phyloP scores from a whole-genome alignment of 2,113 vertebrate genomes.

The Albula goreensis region DNA sequence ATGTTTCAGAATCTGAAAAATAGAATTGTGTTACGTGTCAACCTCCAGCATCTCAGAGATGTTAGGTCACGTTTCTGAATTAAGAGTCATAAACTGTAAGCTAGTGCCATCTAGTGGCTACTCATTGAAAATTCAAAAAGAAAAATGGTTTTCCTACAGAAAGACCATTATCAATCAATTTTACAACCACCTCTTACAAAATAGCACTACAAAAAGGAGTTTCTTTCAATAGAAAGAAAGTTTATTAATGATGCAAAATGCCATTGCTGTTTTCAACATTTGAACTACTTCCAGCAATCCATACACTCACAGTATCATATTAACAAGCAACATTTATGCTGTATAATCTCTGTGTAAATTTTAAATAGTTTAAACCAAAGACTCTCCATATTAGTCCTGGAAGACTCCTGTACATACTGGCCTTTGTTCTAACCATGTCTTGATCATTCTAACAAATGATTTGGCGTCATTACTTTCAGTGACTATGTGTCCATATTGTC shows the following conservation, averaged over 20 bases:
- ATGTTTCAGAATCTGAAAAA: no score
- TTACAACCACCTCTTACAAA: constrained; percentile 1
- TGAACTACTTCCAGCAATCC: constrained; percentile 46
- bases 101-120: background rate
- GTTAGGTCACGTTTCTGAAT: no score
- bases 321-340: constrained; percentile 52
- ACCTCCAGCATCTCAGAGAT: no score
- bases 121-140: background rate
- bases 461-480: no score
- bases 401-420: no score
- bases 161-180: no score
- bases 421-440: no score
- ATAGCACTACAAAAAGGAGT: constrained; percentile 12
- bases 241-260: constrained; percentile 91
- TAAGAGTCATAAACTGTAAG: background rate
- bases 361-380: background rate
- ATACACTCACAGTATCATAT: constrained; percentile 47
- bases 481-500: no score
- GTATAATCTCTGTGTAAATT: constrained; percentile 31
- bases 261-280: constrained; percentile 53
- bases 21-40: no score
- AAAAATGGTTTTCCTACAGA: no score
- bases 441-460: no score
- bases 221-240: constrained; percentile 74
- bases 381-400: no score